A percentile compares a stretch with the other conserved stretches of the same genome.
Conservation (phyloP, 2,888 invertebrate genomes). For the Carpatolechia fugitivella region DNA sequence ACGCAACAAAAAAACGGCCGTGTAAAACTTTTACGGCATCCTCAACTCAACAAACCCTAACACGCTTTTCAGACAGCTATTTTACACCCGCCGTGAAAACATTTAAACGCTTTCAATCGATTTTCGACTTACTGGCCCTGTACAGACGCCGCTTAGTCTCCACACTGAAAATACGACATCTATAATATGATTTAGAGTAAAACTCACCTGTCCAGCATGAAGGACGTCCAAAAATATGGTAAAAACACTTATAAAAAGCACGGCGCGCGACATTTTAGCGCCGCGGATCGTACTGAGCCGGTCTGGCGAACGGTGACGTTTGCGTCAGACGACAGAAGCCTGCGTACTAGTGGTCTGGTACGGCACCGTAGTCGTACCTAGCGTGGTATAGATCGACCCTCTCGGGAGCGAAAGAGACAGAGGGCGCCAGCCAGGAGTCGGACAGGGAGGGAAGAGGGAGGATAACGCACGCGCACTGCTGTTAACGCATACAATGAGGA, state of each 20-base stretch:
- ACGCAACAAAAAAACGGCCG: conserved; percentile 32
- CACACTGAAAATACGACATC: conserved; percentile 24
- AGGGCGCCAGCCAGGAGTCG: conserved; percentile 24
- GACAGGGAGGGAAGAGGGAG: conserved; percentile 52
- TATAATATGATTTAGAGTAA: conserved; percentile 25
- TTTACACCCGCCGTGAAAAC: conserved; percentile 69
- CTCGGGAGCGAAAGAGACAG: conserved; percentile 58
- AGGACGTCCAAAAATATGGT: conserved; percentile 79
- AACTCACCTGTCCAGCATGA: conserved; percentile 77
- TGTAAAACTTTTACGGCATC: conserved; percentile 63
- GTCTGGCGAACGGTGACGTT: conserved; percentile 60
- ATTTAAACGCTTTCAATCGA: conserved; percentile 70
- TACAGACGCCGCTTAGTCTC: conserved; percentile 27
- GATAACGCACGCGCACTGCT: conserved; percentile 70
- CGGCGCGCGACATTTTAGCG: conserved; percentile 81
- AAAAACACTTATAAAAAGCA: conserved; percentile 80
- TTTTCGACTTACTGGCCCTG: conserved; percentile 59
- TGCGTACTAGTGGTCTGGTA: conserved; percentile 69
- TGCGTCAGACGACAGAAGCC: conserved; percentile 64
- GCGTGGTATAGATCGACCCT: conserved; percentile 76
- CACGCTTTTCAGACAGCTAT: conserved; percentile 59
- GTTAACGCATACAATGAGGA: conserved; percentile 65
- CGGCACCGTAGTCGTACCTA: conserved; percentile 72
- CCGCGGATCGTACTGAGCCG: conserved; percentile 61
- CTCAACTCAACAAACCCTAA: conserved; percentile 33